phyloP scores from a whole-genome alignment of 2,797 vertebrate species.

The Rousettus madagascariensis region DNA sequence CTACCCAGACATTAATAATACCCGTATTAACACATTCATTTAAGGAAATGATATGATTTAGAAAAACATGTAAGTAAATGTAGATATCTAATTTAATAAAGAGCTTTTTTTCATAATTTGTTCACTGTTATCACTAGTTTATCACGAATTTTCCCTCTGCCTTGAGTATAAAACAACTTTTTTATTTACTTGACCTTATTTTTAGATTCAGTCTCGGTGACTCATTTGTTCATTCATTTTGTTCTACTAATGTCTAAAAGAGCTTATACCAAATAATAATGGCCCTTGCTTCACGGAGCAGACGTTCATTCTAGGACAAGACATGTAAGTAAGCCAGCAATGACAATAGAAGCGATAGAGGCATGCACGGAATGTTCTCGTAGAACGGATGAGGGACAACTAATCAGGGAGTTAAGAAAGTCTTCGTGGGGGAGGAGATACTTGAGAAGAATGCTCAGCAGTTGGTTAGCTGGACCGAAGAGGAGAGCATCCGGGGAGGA shows the following conservation, averaged over 20 bases:
- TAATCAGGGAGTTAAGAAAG: neutral
- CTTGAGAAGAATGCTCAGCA: neutral
- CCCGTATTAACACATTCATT: neutral
- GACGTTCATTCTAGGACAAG: neutral
- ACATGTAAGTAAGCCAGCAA: neutral
- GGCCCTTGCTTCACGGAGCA: neutral
- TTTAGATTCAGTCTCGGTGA: neutral
- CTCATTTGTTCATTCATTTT: neutral
- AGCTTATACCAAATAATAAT: neutral
- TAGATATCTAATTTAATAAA: neutral
- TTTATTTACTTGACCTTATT: slow-evolving; percentile 17
- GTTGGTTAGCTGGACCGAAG: neutral
- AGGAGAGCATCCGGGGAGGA: neutral
- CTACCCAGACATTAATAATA: neutral
- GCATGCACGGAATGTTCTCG: neutral
- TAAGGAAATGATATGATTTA: neutral
- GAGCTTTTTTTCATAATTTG: neutral
- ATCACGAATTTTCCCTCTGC: neutral
- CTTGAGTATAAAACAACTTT: neutral
- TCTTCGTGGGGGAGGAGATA: neutral
- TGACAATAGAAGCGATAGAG: neutral
- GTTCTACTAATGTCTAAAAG: neutral
- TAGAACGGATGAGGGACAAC: neutral
- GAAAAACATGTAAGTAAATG: neutral
- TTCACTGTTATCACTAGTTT: neutral